Base-by-base conservation (phyloP, 1,140 invertebrate genomes). In the Papilio dardanus region DNA sequence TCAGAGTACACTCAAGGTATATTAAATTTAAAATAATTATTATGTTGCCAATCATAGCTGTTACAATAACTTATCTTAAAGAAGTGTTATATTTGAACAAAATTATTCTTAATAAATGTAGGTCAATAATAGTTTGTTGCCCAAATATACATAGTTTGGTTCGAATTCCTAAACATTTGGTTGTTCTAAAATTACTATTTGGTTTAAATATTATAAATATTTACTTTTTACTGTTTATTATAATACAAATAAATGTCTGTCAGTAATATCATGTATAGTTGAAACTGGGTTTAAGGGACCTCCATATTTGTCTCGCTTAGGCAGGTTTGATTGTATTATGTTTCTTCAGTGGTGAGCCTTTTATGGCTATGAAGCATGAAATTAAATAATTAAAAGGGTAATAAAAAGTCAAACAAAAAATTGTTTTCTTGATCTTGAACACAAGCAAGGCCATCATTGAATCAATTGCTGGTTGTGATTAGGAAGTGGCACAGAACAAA, bases 1-100 rank as follows among this genome's bases (percentile, higher is more conserved):
- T 96, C 96, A 33, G 98, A 99, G 93, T 99, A 97, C 87, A 98
- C 98, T 74, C 96, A 98, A 95, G 98, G 93, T 93, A 79, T 67
- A 74, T 68, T 74, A 28, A 54, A 3, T 24, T 54, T 24, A 58
- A 58, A 58, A 12, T 12, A 58, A 24, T 58, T 24, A 58, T 50
- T 21, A 21, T 8, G 35, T 37, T 37, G 1, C 12, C 4, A 42
- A 42, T 3, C 3, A 42, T 42, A 1, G 16, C 16, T 46, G 1
- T n/a, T 46, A n/a, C n/a, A 5, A n/a, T 46, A 46, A 46, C 3
- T 19, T 37, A 7, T 37, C 35, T 37, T 37, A 4, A 7, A 37
- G 12, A 37, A 37, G 35, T 37, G 7, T 6, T 3, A 37, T 37
- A n/a, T n/a, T n/a, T n/a, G n/a, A 4, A 37, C 35, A 37, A 37